A percentile compares a stretch with the other conserved stretches of the same genome.
These are phyloP conservation scores for Bombylius major DNA, from an alignment of 2,888 invertebrate genomes.

Conservation along the genomic window DNA sequence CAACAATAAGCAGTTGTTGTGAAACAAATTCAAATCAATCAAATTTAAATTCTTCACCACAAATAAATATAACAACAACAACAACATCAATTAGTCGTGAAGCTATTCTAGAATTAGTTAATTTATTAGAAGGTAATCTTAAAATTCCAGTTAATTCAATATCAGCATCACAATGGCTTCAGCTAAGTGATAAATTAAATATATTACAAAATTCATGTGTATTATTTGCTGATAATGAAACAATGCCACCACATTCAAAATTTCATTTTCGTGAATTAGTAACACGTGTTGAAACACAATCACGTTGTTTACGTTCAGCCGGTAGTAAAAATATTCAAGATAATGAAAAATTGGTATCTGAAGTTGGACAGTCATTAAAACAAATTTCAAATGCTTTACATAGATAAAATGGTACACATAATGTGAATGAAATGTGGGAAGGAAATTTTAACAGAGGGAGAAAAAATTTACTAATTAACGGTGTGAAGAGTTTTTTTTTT, in stretches of 20 bases:
- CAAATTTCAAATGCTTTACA: conserved; percentile 37
- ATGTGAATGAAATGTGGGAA: no score
- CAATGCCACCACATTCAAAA: conserved; percentile 72
- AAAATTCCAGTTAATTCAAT: conserved; percentile 41
- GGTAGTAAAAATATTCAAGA: conserved; percentile 57
- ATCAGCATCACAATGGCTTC: conserved; percentile 58
- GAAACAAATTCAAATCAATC: neutral
- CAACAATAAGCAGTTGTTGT: conserved; percentile 22
- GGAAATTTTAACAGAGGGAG: no score
- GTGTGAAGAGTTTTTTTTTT: no score
- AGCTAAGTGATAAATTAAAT: conserved; percentile 68
- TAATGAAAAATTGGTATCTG: conserved; percentile 52
- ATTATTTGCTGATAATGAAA: conserved; percentile 64
- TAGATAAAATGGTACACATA: conserved; percentile 26
- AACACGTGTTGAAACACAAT: conserved; percentile 55
- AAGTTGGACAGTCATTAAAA: conserved; percentile 43
- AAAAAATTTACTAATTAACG: no score
- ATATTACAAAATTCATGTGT: conserved; percentile 71
- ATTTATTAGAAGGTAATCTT: conserved; percentile 50
- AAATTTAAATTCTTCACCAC: neutral
- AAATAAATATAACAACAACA: conserved; percentile 32
- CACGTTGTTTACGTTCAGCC: conserved; percentile 52
- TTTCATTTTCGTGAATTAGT: conserved; percentile 73
- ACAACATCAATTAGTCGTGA: conserved; percentile 40
- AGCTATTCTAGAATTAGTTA: conserved; percentile 52